Base-by-base conservation (phyloP, 2,113 vertebrate species). In the Strigops habroptila region DNA sequence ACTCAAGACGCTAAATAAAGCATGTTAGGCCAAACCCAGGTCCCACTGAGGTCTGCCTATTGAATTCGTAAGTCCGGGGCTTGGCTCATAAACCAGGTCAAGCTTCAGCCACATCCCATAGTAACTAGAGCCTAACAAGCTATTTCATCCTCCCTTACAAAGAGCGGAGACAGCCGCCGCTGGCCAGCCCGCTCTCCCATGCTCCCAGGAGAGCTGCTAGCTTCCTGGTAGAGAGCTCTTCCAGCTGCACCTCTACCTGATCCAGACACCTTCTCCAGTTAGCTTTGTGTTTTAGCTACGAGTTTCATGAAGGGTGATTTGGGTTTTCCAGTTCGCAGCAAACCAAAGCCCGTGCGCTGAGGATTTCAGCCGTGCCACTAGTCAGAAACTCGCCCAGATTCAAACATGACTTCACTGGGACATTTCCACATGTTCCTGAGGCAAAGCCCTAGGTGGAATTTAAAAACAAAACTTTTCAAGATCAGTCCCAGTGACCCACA, bases 41-140 rank as follows among this genome's bases (percentile, higher is more conserved):
- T 95, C 96, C 92, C 93, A 63, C 74, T 91, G 95, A 92, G 93
- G 70, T 91, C 92, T 4, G 0, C 6, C 81, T 92, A 33, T 82
- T 82, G 86, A 82, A 75, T 89, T 90, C 57, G 9, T 76, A 76
- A 91, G 64, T 19, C 44, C 3, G 1, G 33, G 53, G 37, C n/a
- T 96, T 96, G 95, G 96, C 92, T 93, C 74, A 70, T 39, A 94
- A 94, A 94, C 9, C 73, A 55, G 86, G 88, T 96, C 92, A 92
- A 92, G 81, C 93, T 88, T 82, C 80, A 96, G 90, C 90, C 82
- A 87, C 6, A 55, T 95, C 86, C 74, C 91, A 77, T 31, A 82
- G 93, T 69, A 95, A 93, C 77, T 21, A 87, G 41, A 96, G 84
- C 57, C 83, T 92, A 89, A 93, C 44, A 88, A 83, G 60, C 31